A percentile compares a stretch with the other conserved stretches of the same genome.
Evolutionary conservation across 2,797 vertebrate genomes (phyloP).

Genomic region (Galagoides demidoff): DNA sequence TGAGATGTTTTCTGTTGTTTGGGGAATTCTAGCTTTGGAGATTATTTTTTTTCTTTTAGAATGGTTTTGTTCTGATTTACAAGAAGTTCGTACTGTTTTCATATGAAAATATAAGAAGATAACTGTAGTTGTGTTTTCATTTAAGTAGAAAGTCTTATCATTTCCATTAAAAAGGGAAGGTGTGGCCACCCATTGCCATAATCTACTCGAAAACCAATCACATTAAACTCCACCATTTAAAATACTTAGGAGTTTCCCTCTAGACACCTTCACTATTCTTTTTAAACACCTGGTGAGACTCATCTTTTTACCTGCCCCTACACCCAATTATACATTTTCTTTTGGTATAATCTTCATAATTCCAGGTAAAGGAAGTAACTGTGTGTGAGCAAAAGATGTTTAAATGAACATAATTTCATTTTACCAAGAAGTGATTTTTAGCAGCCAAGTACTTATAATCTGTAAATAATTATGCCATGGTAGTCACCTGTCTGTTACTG

Average conservation of each 20-base stretch:
- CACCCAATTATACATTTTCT: background rate
- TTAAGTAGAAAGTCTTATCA: background rate
- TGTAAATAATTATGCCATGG: background rate
- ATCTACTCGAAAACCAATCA: background rate
- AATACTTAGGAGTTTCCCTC: background rate
- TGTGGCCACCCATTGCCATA: background rate
- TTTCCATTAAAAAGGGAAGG: background rate
- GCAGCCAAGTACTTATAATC: background rate
- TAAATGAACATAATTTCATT: background rate
- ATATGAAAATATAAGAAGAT: background rate
- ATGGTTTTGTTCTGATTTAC: background rate
- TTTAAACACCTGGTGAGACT: background rate
- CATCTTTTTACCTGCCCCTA: background rate
- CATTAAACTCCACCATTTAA: background rate
- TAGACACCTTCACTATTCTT: background rate
- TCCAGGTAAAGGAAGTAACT: background rate
- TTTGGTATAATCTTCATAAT: background rate
- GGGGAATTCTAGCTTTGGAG: background rate
- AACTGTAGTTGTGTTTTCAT: background rate
- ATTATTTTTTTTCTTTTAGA: background rate
- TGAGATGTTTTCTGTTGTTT: background rate
- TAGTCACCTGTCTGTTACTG: background rate
- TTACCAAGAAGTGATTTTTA: constrained; percentile 24
- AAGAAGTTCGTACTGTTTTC: background rate
- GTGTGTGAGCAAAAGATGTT: background rate